Evolutionary conservation across 2,113 vertebrate genomes (phyloP).

Genomic region (Centropus bengalensis): DNA sequence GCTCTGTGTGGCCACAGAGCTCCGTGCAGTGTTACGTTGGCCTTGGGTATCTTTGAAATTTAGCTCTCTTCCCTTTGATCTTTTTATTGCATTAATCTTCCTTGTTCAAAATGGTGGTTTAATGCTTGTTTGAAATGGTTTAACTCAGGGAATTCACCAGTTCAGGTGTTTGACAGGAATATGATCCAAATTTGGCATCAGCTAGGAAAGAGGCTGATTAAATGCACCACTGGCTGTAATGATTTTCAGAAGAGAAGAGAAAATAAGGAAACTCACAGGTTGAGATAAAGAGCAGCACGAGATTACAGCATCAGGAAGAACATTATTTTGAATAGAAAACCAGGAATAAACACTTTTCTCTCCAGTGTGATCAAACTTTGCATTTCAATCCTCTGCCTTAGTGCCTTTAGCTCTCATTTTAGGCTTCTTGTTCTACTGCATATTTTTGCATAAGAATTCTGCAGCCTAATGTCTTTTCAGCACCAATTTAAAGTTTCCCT

Average conservation of each 20-base stretch:
- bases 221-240: background rate
- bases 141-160: background rate
- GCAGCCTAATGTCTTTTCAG: background rate
- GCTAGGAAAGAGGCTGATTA: background rate
- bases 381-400: slow-evolving; percentile 19
- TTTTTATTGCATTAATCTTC: background rate
- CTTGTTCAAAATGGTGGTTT: background rate
- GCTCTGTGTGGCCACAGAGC: background rate
- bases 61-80: background rate
- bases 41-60: background rate
- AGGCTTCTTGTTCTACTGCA: slow-evolving; percentile 1
- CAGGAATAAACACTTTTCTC: slow-evolving; percentile 47
- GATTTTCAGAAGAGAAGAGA: slow-evolving; percentile 22
- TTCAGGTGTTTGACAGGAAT: background rate
- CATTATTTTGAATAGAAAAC: slow-evolving; percentile 24
- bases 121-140: background rate
- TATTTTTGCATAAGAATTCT: slow-evolving; percentile 39
- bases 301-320: slow-evolving; percentile 4
- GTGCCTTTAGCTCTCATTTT: slow-evolving; percentile 5
- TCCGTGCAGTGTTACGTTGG: background rate
- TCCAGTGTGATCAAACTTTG: background rate
- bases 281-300: slow-evolving; percentile 34
- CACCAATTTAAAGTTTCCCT: background rate
- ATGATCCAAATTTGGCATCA: background rate
- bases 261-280: slow-evolving; percentile 13